phyloP scores from a whole-genome alignment of 1,140 invertebrate species.

The Magallana gigas region DNA sequence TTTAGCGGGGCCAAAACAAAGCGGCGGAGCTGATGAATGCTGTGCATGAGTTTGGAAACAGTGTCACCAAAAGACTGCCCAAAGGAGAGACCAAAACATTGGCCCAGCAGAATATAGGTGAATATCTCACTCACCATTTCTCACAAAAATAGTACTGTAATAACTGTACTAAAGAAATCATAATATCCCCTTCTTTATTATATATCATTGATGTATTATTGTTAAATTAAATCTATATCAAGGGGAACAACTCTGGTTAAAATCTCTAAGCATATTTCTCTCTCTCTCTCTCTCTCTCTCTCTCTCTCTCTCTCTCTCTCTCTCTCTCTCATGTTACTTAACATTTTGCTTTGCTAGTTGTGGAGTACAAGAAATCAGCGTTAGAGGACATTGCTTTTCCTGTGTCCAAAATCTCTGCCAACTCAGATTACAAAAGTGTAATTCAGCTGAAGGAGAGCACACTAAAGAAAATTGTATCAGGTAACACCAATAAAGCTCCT shows the following conservation, averaged over 20 bases:
- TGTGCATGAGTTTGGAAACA: constrained; percentile 29
- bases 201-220: too few species aligned
- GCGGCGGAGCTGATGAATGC: neutral
- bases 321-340: too few species aligned
- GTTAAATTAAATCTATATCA: too few species aligned
- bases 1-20: neutral
- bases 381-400: constrained; percentile 1
- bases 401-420: neutral
- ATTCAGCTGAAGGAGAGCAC: constrained; percentile 1
- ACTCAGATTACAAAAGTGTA: neutral
- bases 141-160: too few species aligned
- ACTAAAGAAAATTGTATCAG: neutral
- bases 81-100: neutral
- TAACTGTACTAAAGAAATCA: too few species aligned
- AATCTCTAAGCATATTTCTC: too few species aligned
- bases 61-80: constrained; percentile 10
- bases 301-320: too few species aligned
- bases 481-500: neutral
- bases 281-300: too few species aligned
- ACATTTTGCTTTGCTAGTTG: neutral
- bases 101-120: constrained; percentile 3
- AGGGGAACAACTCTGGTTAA: too few species aligned
- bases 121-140: neutral
- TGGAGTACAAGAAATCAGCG: constrained; percentile 7
- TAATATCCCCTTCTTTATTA: too few species aligned